phyloP scores from a whole-genome alignment of 2,888 invertebrate genomes.

The Ormyrus pomaceus region DNA sequence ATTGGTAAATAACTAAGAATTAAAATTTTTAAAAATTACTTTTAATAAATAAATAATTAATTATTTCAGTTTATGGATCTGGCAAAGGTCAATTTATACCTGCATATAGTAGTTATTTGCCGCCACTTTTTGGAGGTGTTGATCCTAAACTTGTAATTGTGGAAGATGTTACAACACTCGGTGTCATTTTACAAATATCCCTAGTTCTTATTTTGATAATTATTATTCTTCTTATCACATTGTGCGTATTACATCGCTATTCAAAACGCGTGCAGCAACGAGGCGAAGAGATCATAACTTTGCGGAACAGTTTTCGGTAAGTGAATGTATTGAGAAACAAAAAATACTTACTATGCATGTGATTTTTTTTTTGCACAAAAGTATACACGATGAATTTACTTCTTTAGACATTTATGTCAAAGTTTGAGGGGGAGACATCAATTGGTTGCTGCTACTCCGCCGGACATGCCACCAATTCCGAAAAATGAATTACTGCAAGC shows the following conservation, averaged over 20 bases:
- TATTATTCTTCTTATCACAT: conserved; percentile 79
- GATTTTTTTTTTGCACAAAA: background rate
- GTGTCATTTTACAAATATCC: conserved; percentile 83
- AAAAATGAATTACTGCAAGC: conserved; percentile 85
- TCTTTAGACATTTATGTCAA: conserved; percentile 79
- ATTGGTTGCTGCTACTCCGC: conserved; percentile 82
- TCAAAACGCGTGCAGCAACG: conserved; percentile 81
- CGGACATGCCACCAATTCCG: conserved; percentile 89
- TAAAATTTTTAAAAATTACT: too few relatives aligned
- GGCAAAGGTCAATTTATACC: conserved; percentile 77
- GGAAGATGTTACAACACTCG: conserved; percentile 76
- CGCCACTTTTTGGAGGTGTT: conserved; percentile 84
- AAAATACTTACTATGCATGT: too few relatives aligned
- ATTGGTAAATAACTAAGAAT: conserved; percentile 74
- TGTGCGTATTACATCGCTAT: conserved; percentile 82
- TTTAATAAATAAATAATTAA: background rate
- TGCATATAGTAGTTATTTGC: conserved; percentile 87
- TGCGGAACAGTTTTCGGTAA: conserved; percentile 82
- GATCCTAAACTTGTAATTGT: conserved; percentile 74
- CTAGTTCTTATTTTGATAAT: conserved; percentile 81
- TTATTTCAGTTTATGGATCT: conserved; percentile 76
- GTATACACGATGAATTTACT: background rate
- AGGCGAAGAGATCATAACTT: conserved; percentile 83
- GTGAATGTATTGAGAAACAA: background rate
- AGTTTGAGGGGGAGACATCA: conserved; percentile 82